Percentiles rank a stretch among this genome's conserved stretches.
Conservation (phyloP, 2,888 invertebrate genomes). For the Charanyca ferruginea region DNA sequence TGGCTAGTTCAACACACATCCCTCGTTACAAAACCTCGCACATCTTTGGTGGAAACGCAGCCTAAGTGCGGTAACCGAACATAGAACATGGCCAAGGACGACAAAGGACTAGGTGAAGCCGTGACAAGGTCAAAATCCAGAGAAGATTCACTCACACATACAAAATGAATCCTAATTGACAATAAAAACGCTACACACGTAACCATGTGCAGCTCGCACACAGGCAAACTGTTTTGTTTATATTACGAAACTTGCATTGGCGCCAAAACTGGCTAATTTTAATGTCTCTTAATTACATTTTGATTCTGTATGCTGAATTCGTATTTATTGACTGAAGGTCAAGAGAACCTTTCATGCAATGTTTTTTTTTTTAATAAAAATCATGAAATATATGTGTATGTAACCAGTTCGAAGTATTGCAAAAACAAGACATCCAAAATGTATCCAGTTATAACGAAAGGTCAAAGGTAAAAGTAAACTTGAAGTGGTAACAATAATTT, state of each 20-base stretch:
- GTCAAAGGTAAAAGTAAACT: conserved; percentile 22
- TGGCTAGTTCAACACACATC: no score
- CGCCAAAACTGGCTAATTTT: conserved; percentile 52
- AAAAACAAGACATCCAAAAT: conserved; percentile 21
- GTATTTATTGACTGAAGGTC: conserved; percentile 35
- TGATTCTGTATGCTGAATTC: conserved; percentile 40
- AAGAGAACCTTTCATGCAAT: conserved; percentile 20
- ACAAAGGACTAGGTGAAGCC: neutral
- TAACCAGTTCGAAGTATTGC: conserved; percentile 20
- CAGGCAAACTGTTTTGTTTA: conserved; percentile 28
- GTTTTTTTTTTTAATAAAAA: conserved; percentile 1
- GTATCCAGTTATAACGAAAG: conserved; percentile 19
- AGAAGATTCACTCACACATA: neutral
- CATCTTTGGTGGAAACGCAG: no score
- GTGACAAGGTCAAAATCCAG: conserved; percentile 21
- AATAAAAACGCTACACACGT: conserved; percentile 52
- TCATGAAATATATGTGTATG: neutral
- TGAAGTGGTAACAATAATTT: neutral
- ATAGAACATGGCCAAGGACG: neutral
- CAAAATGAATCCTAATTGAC: conserved; percentile 21
- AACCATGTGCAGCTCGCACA: conserved; percentile 18
- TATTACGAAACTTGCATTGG: conserved; percentile 51
- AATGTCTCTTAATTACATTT: conserved; percentile 47
- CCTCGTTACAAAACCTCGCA: no score
- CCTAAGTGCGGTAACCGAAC: no score